A percentile compares a stretch with the other conserved stretches of the same genome.
Evolutionary conservation across 2,888 invertebrate genomes (phyloP).

Genomic region (Catocala sponsa): DNA sequence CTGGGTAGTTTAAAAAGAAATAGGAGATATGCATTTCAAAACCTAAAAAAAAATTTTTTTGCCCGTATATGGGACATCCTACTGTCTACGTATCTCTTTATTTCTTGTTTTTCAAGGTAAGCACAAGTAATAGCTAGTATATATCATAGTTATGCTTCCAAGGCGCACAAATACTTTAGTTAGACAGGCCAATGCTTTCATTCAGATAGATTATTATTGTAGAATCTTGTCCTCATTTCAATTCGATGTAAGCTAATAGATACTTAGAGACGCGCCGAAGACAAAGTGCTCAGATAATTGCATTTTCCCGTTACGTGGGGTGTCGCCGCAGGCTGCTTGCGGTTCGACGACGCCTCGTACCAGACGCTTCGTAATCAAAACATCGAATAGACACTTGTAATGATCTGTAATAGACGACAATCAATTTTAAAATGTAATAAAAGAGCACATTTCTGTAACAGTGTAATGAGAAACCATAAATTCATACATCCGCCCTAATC

Average conservation of each 20-base stretch:
- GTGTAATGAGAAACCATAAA: slow-evolving; percentile 11
- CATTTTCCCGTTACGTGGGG: slow-evolving; percentile 38
- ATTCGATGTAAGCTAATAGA: slow-evolving; percentile 53
- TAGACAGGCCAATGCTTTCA: too few relatives aligned
- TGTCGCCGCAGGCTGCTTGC: slow-evolving; percentile 46
- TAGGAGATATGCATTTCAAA: too few relatives aligned
- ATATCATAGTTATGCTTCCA: too few relatives aligned
- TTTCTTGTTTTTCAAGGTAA: slow-evolving; percentile 1
- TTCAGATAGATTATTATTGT: background rate
- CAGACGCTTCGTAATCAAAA: slow-evolving; percentile 35
- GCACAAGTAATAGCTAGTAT: background rate
- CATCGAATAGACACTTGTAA: slow-evolving; percentile 23
- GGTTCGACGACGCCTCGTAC: slow-evolving; percentile 16
- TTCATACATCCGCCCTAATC: slow-evolving; percentile 2
- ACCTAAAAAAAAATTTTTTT: too few relatives aligned
- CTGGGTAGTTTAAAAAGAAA: too few relatives aligned
- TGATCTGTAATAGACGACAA: slow-evolving; percentile 11
- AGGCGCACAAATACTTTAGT: too few relatives aligned
- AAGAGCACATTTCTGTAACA: background rate
- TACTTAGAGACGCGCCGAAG: slow-evolving; percentile 61
- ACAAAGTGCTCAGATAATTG: slow-evolving; percentile 27
- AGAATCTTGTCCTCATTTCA: slow-evolving; percentile 32
- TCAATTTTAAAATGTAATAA: slow-evolving; percentile 6
- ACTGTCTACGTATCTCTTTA: background rate
- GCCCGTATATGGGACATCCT: too few relatives aligned